Evolutionary conservation across 2,797 vertebrate genomes (phyloP), one percentile per base, ranked within the genome.

Genomic region (Gallirallus australis): DNA sequence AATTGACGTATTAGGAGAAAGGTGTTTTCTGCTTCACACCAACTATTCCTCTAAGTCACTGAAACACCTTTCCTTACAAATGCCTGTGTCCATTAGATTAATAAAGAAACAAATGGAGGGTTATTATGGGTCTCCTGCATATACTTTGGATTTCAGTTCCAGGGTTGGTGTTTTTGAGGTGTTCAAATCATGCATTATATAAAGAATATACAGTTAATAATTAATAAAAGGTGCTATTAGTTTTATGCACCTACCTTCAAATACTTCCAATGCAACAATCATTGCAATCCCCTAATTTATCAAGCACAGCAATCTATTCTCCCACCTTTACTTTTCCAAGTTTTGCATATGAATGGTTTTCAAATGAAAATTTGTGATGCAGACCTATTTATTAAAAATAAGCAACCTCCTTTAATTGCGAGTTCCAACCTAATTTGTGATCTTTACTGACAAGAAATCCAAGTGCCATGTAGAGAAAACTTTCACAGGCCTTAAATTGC

Each of bases 61-160:
- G 11, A 73, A 96, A 66, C 16, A 70, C 28, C 18, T n/a, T 63
- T 70, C 25, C 65, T 89, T 42, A 64, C 19, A 91, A 88, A 68
- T 30, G 35, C 4, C 12, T 31, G 15, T 15, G 25, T 52, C 18
- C 31, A 24, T 23, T 20, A 73, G 31, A 54, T 70, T 8, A 75
- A 17, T 21, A 61, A 40, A 33, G 27, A 60, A 23, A 73, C 11
- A 25, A 4, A 53, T 5, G 12, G 31, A 8, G 85, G 48, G 5
- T 60, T 19, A 31, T 37, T 42, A 37, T 4, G 11, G 15, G 15
- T 56, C 76, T 75, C 72, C 61, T 48, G 15, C 9, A 20, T 42
- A 11, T 57, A 60, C 20, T 68, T 48, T 1, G 3, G 4, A 64
- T 72, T 64, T 84, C 66, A 80, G 37, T 17, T 18, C 18, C 21